These are phyloP conservation scores for Rhaphigaster nebulosa DNA, from an alignment of 2,888 invertebrate genomes.

Conservation along the genomic window DNA sequence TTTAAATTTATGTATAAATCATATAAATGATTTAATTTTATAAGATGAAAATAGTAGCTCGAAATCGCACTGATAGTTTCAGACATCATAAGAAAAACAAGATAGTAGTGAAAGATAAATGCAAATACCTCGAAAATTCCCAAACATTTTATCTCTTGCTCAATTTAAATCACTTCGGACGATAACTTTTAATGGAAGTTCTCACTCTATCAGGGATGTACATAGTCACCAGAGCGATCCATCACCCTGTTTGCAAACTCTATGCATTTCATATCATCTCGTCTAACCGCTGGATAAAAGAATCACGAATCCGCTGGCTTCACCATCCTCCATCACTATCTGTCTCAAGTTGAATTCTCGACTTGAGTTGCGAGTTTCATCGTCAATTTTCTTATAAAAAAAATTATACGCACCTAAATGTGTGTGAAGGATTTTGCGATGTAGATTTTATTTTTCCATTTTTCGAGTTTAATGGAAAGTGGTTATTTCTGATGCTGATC, in stretches of 20 bases:
- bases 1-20: too few relatives aligned
- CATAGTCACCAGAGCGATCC: constrained; percentile 12
- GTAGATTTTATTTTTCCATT: too few relatives aligned
- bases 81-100: not conserved
- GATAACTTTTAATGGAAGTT: constrained; percentile 24
- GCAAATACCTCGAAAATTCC: not conserved
- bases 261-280: constrained; percentile 42
- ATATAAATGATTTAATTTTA: too few relatives aligned
- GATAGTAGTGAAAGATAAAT: not conserved
- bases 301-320: not conserved
- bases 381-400: not conserved
- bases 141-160: not conserved
- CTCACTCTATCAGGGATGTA: not conserved
- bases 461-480: too few relatives aligned
- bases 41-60: not conserved
- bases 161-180: not conserved
- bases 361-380: not conserved
- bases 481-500: too few relatives aligned
- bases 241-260: constrained; percentile 45
- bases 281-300: not conserved
- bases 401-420: not conserved
- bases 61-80: not conserved
- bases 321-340: constrained; percentile 21
- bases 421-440: not conserved
- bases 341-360: not conserved